These are phyloP conservation scores for Anarhynchus alexandrinus DNA, from an alignment of 2,113 vertebrate species.

Conservation along the genomic window DNA sequence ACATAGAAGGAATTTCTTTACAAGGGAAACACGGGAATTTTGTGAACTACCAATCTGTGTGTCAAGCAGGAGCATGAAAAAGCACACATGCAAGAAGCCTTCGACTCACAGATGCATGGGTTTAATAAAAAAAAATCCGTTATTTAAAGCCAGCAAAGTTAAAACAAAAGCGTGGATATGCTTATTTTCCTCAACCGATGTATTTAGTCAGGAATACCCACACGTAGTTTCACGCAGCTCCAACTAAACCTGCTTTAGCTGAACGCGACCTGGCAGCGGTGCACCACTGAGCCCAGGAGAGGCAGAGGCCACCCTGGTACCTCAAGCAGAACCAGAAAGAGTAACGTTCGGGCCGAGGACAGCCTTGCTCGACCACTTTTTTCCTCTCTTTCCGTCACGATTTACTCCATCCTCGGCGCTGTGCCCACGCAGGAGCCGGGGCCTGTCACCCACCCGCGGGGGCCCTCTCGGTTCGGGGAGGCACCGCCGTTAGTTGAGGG, in stretches of 20 bases:
- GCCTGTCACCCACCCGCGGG: background rate
- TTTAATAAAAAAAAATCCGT: background rate
- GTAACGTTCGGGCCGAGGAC: rapidly evolving
- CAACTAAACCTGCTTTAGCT: background rate
- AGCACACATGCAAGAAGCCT: background rate
- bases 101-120: background rate
- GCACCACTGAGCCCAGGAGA: background rate
- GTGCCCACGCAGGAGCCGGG: background rate
- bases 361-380: background rate
- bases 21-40: too few relatives aligned
- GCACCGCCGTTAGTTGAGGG: background rate
- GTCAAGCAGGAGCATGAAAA: background rate
- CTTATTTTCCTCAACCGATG: background rate
- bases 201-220: background rate
- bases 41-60: background rate
- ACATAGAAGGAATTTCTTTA: background rate
- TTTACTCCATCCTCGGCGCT: background rate
- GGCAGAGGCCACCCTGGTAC: background rate
- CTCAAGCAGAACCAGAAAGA: background rate
- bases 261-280: rapidly evolving
- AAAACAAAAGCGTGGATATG: background rate
- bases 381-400: background rate
- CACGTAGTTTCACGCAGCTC: background rate
- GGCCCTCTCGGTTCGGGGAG: too few relatives aligned
- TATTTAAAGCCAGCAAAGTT: background rate